Evolutionary conservation across 2,113 vertebrate species (phyloP).

Genomic region (Hyla sarda): DNA sequence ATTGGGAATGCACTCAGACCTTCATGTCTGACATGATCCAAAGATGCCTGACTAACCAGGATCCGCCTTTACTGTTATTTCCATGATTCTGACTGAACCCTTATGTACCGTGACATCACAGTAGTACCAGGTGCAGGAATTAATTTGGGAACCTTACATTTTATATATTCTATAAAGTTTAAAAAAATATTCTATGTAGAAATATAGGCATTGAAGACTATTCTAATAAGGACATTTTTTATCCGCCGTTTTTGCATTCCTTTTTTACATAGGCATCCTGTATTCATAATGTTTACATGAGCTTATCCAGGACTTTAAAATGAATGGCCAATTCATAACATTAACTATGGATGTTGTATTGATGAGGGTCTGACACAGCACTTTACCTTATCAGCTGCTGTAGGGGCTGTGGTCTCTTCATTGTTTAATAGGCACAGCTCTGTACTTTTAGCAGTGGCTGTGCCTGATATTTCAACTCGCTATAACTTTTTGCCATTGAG

Average conservation of each 20-base stretch:
- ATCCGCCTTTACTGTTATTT: not conserved
- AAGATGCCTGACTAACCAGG: not conserved
- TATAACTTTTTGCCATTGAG: too few species aligned
- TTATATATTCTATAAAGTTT: not conserved
- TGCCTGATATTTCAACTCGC: too few species aligned
- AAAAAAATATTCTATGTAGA: not conserved
- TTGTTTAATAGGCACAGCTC: too few species aligned
- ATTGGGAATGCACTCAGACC: not conserved
- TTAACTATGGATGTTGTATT: too few species aligned
- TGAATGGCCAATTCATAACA: too few species aligned
- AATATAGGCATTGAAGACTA: not conserved
- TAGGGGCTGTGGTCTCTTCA: too few species aligned
- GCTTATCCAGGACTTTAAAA: too few species aligned
- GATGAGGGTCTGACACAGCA: too few species aligned
- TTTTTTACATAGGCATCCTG: not conserved
- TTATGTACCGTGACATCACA: not conserved
- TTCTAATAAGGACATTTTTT: not conserved
- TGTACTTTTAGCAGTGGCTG: too few species aligned
- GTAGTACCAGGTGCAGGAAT: not conserved
- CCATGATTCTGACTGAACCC: not conserved
- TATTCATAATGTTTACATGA: too few species aligned
- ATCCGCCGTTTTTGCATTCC: not conserved
- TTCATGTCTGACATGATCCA: conserved; percentile 7
- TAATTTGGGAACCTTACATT: not conserved
- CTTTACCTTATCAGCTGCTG: too few species aligned